Conservation (phyloP, 1,140 invertebrate species). For the Leptestheria dahalacensis region DNA sequence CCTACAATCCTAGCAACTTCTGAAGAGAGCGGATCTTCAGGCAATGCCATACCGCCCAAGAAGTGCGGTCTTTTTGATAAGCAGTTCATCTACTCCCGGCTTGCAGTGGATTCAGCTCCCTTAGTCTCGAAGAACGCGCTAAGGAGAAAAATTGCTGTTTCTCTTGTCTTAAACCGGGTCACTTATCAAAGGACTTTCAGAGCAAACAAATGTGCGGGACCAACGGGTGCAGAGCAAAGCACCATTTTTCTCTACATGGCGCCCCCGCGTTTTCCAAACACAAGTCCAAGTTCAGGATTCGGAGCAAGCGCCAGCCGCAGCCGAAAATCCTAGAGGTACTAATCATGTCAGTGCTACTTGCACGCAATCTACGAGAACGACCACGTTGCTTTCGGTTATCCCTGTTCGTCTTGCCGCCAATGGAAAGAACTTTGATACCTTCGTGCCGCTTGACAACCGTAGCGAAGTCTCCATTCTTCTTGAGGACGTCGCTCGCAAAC, state of each 20-base stretch:
- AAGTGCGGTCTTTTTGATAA: neutral
- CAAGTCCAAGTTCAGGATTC: too few species aligned
- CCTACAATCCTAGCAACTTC: neutral
- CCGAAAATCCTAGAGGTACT: neutral
- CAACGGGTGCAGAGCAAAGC: neutral
- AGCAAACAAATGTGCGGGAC: neutral
- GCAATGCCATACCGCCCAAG: neutral
- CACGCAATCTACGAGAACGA: neutral
- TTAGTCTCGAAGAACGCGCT: neutral
- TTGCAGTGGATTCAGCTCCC: neutral
- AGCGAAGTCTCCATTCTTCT: constrained; percentile 8
- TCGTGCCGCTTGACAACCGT: constrained; percentile 1
- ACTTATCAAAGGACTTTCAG: neutral
- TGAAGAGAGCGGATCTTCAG: neutral
- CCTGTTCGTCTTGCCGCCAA: neutral
- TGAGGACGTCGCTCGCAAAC: neutral
- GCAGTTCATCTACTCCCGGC: neutral
- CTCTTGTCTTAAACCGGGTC: neutral
- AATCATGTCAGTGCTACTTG: neutral
- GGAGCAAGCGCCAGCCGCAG: neutral
- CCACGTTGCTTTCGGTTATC: neutral
- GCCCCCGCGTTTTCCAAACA: constrained; percentile 1
- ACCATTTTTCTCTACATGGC: constrained; percentile 1
- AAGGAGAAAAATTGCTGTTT: neutral
- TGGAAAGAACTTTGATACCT: constrained; percentile 6